A percentile compares a stretch with the other conserved stretches of the same genome.
Conservation (phyloP, 2,113 vertebrate genomes). For the Thryonomys swinderianus region DNA sequence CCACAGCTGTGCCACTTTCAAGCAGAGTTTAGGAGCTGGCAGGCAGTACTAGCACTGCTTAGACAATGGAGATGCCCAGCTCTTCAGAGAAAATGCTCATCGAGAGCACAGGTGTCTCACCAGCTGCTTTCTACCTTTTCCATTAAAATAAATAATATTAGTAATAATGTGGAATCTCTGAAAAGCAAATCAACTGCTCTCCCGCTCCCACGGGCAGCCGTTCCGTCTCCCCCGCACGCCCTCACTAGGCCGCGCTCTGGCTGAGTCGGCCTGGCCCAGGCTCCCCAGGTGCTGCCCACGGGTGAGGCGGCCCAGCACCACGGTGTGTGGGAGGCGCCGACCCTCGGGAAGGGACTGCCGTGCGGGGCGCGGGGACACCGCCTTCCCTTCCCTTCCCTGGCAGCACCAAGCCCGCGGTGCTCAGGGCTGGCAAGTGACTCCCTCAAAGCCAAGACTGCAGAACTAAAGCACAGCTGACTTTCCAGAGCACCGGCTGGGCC, state of each 20-base stretch:
- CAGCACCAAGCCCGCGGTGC: rapidly evolving
- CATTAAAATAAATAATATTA: not conserved
- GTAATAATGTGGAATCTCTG: not conserved
- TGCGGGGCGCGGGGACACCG: rapidly evolving
- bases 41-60: not conserved
- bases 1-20: not conserved
- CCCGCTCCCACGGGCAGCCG: not conserved
- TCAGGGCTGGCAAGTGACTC: not conserved
- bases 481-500: not conserved
- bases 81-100: not conserved
- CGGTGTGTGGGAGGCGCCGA: no score
- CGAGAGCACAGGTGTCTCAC: rapidly evolving
- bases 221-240: not conserved
- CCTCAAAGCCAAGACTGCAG: not conserved
- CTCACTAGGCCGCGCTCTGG: not conserved
- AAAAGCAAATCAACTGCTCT: not conserved
- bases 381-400: not conserved
- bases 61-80: rapidly evolving
- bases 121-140: not conserved
- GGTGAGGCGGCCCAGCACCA: no score
- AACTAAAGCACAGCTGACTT: not conserved
- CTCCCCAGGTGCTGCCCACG: not conserved
- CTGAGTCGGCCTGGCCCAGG: not conserved
- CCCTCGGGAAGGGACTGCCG: not conserved
- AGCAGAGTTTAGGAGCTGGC: not conserved